Conservation (phyloP, 2,113 vertebrate species). For the Prionailurus viverrinus region DNA sequence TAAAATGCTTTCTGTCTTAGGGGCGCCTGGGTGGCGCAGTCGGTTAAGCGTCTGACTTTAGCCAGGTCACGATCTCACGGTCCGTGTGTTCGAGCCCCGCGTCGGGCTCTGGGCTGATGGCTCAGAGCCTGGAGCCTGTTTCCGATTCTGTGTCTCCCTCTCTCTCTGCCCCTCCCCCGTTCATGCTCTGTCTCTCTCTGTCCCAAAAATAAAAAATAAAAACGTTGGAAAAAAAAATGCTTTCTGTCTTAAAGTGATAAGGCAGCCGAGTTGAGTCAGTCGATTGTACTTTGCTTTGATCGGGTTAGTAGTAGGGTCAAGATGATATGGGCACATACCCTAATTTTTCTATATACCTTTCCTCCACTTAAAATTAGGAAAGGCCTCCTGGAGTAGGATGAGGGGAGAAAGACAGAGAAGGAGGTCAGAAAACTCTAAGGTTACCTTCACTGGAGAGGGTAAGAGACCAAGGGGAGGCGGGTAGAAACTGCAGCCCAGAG, state of each 20-base stretch:
- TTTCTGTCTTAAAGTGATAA: constrained; percentile 14
- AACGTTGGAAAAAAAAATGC: neutral
- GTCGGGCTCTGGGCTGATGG: no score
- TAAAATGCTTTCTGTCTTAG: neutral
- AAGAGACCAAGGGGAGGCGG: neutral
- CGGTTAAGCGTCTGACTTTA: no score
- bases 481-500: neutral
- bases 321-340: neutral
- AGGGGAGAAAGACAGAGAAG: neutral
- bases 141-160: no score
- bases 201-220: no score
- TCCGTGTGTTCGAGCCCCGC: no score
- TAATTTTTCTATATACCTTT: constrained; percentile 36
- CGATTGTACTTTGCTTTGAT: neutral
- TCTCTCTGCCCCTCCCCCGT: no score
- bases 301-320: neutral
- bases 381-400: neutral
- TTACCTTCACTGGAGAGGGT: neutral
- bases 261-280: neutral
- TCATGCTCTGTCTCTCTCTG: no score
- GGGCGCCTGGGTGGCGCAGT: no score
- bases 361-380: constrained; percentile 37
- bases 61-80: no score
- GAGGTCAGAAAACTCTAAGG: neutral
- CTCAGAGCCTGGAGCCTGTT: no score